phyloP scores from a whole-genome alignment of 1,140 invertebrate species.

The Rhopalosiphum maidis region DNA sequence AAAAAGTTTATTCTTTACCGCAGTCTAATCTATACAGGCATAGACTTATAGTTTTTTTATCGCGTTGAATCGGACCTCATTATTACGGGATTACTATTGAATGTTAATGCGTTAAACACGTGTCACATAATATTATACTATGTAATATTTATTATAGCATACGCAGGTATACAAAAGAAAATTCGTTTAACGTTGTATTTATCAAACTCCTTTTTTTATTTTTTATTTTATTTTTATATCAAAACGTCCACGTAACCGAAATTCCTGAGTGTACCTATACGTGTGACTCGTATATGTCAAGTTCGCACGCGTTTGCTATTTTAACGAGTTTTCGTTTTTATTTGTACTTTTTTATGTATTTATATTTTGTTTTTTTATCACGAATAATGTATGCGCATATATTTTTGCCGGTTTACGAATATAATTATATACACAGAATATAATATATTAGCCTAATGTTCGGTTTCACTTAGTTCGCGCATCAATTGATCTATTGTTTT shows the following conservation, averaged over 20 bases:
- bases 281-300: background rate
- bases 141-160: slow-evolving; percentile 3
- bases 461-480: slow-evolving; percentile 48
- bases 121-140: background rate
- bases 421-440: background rate
- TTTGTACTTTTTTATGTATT: background rate
- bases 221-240: background rate
- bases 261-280: background rate
- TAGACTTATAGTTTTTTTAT: background rate
- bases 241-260: background rate
- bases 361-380: background rate
- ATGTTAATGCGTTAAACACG: background rate
- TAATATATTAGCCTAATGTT: slow-evolving; percentile 21
- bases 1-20: background rate
- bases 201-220: background rate
- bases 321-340: background rate
- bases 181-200: background rate
- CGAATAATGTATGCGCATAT: background rate
- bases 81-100: background rate
- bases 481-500: slow-evolving; percentile 52
- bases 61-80: background rate
- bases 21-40: background rate
- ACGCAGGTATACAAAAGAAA: background rate
- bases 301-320: background rate
- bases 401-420: slow-evolving; percentile 5